Evolutionary conservation across 1,140 invertebrate species (phyloP).

Genomic region (Mamestra configurata): DNA sequence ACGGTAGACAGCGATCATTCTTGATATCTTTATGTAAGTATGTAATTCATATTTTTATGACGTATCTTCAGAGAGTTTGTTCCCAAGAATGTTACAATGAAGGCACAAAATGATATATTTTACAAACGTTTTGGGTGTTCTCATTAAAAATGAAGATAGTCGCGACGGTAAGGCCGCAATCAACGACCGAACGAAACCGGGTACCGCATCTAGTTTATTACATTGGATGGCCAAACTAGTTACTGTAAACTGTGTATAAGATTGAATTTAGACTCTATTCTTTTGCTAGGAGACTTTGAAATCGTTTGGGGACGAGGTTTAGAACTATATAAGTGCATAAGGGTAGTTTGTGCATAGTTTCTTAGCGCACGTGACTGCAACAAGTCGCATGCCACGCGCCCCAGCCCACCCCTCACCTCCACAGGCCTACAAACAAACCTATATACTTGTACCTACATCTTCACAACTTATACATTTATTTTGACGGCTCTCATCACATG

Average conservation of each 20-base stretch:
- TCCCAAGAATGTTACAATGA: neutral
- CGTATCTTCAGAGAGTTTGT: neutral
- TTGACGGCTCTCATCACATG: conserved; percentile 13
- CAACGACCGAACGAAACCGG: conserved; percentile 32
- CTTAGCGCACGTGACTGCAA: conserved; percentile 76
- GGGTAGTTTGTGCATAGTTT: conserved; percentile 57
- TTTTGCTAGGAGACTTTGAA: conserved; percentile 7
- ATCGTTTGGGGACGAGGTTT: neutral
- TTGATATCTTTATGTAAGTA: neutral
- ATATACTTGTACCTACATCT: too few relatives aligned
- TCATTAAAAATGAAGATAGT: conserved; percentile 29
- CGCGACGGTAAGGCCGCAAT: conserved; percentile 16
- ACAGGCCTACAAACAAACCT: conserved; percentile 4
- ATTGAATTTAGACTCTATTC: conserved; percentile 31
- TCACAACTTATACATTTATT: neutral
- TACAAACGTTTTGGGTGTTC: conserved; percentile 19
- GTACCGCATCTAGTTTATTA: conserved; percentile 34
- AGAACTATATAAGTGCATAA: conserved; percentile 28
- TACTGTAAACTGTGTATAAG: conserved; percentile 2
- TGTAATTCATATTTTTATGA: neutral
- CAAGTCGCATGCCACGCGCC: conserved; percentile 64
- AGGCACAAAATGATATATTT: neutral
- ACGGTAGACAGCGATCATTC: neutral
- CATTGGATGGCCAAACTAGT: conserved; percentile 33
- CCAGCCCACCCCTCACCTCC: conserved; percentile 25